Evolutionary conservation across 2,888 invertebrate genomes (phyloP).

Genomic region (Microctonus aethiopoides): DNA sequence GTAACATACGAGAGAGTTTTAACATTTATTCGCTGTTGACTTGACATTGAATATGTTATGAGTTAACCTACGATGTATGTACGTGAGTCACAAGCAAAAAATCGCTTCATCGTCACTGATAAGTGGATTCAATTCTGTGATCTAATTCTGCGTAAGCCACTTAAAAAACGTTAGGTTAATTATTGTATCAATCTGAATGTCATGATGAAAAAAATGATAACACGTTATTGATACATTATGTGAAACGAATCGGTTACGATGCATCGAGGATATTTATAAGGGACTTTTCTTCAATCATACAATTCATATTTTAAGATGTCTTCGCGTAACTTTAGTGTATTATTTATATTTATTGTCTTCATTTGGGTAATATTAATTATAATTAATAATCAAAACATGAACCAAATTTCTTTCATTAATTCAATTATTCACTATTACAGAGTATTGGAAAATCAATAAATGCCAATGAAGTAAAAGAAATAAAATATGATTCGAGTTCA

Average conservation of each 20-base stretch:
- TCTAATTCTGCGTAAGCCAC: slow-evolving; percentile 1
- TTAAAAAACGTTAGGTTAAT: not conserved
- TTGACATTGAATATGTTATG: slow-evolving; percentile 14
- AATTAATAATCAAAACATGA: not conserved
- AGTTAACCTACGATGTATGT: slow-evolving; percentile 16
- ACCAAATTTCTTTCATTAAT: not conserved
- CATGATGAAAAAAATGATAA: not conserved
- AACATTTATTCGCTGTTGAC: slow-evolving; percentile 17
- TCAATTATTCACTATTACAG: not conserved
- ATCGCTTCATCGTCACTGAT: slow-evolving; percentile 17
- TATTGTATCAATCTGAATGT: not conserved
- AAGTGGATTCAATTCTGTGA: slow-evolving; percentile 21
- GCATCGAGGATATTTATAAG: slow-evolving; percentile 39
- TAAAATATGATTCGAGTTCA: slow-evolving; percentile 37
- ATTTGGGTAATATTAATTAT: slow-evolving; percentile 36
- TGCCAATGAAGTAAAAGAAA: not conserved
- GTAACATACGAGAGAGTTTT: slow-evolving; percentile 26
- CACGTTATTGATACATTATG: slow-evolving; percentile 10
- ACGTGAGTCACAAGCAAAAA: not conserved
- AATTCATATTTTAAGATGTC: slow-evolving; percentile 35
- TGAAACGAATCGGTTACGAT: slow-evolving; percentile 35
- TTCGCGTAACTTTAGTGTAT: slow-evolving; percentile 28
- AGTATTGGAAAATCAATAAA: not conserved
- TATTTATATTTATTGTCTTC: slow-evolving; percentile 29
- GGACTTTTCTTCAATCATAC: slow-evolving; percentile 17